Percentiles rank a stretch among this genome's conserved stretches.
Evolutionary conservation across 2,888 invertebrate genomes (phyloP).

Genomic region (Malthinus seriepunctatus): DNA sequence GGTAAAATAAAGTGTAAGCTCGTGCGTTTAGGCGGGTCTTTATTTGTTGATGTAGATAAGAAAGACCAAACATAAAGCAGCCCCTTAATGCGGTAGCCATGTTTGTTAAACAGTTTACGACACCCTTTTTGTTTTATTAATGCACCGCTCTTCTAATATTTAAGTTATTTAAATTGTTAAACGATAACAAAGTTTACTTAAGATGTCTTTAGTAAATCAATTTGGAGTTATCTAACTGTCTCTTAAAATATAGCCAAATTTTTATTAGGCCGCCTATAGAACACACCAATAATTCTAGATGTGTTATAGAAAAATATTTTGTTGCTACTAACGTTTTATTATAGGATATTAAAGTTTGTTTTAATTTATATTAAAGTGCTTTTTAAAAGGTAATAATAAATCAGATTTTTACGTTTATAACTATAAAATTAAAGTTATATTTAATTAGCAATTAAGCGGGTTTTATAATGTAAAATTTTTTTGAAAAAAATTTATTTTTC

Average conservation of each 20-base stretch:
- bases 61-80: constrained; percentile 45
- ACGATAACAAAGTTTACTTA: constrained; percentile 9
- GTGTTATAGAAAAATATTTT: constrained; percentile 7
- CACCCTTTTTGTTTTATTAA: constrained; percentile 37
- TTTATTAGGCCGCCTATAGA: not conserved
- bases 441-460: constrained; percentile 26
- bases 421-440: constrained; percentile 15
- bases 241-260: not conserved
- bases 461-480: constrained; percentile 22
- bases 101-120: constrained; percentile 44
- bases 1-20: constrained; percentile 10
- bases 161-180: constrained; percentile 15
- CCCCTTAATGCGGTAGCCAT: constrained; percentile 49
- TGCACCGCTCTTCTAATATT: constrained; percentile 21
- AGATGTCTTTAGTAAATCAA: not conserved
- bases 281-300: not conserved
- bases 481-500: constrained; percentile 11
- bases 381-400: constrained; percentile 15
- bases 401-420: constrained; percentile 7
- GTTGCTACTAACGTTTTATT: constrained; percentile 14
- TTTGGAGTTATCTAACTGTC: not conserved
- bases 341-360: constrained; percentile 17
- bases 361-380: constrained; percentile 11
- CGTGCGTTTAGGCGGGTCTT: constrained; percentile 28
- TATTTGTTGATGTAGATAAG: constrained; percentile 31